Evolutionary conservation across 1,140 invertebrate genomes (phyloP).

Genomic region (Papilio machaon): DNA sequence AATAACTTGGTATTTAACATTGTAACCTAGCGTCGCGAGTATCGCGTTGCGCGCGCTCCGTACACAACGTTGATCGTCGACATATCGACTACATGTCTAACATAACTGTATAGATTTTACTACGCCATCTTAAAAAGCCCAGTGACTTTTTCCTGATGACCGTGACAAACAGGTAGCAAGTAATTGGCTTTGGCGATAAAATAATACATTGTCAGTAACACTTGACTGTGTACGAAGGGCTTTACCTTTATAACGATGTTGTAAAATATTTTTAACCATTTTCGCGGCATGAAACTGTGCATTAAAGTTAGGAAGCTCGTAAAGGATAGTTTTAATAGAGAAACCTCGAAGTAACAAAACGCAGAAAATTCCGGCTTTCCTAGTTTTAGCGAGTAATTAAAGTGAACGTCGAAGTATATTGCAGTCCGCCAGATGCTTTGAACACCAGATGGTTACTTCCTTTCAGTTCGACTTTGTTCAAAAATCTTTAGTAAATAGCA

Average conservation of each 20-base stretch:
- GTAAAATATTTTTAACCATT: constrained; percentile 2
- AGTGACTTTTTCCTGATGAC: no score
- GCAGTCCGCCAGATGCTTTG: constrained; percentile 26
- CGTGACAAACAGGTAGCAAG: no score
- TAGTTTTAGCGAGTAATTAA: constrained; percentile 31
- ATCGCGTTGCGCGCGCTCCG: no score
- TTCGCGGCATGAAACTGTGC: not conserved
- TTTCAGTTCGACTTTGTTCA: not conserved
- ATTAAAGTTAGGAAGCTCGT: constrained; percentile 15
- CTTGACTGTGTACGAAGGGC: no score
- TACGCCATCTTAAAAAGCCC: no score
- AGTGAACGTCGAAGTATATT: constrained; percentile 36
- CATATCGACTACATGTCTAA: no score
- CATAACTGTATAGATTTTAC: no score
- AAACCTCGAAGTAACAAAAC: constrained; percentile 27
- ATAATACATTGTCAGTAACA: no score
- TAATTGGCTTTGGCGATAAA: no score
- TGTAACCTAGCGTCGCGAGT: no score
- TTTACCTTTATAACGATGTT: not conserved
- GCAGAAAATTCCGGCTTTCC: constrained; percentile 24
- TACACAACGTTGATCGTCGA: no score
- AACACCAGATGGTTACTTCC: constrained; percentile 30
- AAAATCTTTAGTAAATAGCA: constrained; percentile 1
- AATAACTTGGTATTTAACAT: no score
- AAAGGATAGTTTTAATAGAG: constrained; percentile 13